These are phyloP conservation scores for Rutpela maculata DNA, from an alignment of 2,888 invertebrate species.

Conservation along the genomic window DNA sequence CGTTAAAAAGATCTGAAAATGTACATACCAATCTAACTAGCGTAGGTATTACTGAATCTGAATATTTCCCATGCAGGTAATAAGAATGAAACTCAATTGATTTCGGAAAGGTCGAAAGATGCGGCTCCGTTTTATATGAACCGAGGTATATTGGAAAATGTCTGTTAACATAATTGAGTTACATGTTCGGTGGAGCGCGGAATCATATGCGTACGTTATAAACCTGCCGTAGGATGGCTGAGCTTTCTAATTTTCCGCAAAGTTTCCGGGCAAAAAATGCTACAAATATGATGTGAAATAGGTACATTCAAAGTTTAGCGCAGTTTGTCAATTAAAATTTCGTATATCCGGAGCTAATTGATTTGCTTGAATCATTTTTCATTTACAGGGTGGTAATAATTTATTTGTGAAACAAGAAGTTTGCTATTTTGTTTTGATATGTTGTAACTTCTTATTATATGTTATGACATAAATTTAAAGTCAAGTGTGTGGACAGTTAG, in stretches of 20 bases:
- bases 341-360: conserved; percentile 13
- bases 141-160: conserved; percentile 65
- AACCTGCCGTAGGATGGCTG: conserved; percentile 45
- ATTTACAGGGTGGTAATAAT: neutral
- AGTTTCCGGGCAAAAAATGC: conserved; percentile 41
- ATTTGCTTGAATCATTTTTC: neutral
- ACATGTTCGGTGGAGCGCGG: conserved; percentile 63
- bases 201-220: conserved; percentile 61
- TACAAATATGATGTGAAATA: conserved; percentile 12
- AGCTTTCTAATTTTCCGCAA: conserved; percentile 54
- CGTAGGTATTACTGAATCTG: neutral
- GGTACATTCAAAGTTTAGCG: neutral
- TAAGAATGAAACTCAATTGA: conserved; percentile 55
- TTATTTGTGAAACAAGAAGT: neutral
- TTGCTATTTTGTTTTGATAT: no score
- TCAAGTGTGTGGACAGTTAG: no score
- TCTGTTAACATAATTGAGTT: conserved; percentile 69
- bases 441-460: no score
- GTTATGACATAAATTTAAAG: no score
- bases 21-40: conserved; percentile 4
- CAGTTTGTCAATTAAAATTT: neutral
- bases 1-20: neutral
- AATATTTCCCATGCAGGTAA: conserved; percentile 27
- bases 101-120: conserved; percentile 49
- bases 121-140: conserved; percentile 55